A percentile compares a stretch with the other conserved stretches of the same genome.
phyloP scores from a whole-genome alignment of 1,140 invertebrate species.

The Oryzaephilus surinamensis region DNA sequence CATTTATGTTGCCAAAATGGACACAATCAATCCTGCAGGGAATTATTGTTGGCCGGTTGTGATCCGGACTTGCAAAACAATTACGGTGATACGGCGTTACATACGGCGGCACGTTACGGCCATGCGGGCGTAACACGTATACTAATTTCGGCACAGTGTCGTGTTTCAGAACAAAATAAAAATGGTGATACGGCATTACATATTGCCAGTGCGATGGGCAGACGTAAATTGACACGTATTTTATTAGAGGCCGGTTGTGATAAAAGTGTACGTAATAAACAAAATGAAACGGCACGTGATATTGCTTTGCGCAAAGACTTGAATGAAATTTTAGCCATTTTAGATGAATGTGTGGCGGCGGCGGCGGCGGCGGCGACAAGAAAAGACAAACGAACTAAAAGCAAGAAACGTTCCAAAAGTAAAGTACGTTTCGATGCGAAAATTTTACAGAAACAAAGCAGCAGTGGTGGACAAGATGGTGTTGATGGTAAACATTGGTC shows the following conservation, averaged over 20 bases:
- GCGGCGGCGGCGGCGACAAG: too few species aligned
- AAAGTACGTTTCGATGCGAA: constrained; percentile 37
- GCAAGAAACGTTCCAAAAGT: constrained; percentile 32
- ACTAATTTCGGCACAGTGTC: constrained; percentile 78
- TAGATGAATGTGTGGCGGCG: constrained; percentile 33
- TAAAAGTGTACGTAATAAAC: constrained; percentile 72
- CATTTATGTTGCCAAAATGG: constrained; percentile 93
- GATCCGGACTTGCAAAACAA: constrained; percentile 86
- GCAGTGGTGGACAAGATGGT: too few species aligned
- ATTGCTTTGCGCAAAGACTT: constrained; percentile 76
- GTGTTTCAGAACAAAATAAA: constrained; percentile 86
- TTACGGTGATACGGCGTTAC: constrained; percentile 91
- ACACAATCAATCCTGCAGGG: constrained; percentile 88
- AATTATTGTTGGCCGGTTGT: constrained; percentile 75
- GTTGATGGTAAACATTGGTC: too few species aligned
- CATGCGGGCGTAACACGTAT: constrained; percentile 93
- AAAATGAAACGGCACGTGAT: constrained; percentile 82
- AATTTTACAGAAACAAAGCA: too few species aligned
- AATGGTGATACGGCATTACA: constrained; percentile 92
- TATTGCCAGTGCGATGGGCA: constrained; percentile 86
- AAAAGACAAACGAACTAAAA: constrained; percentile 35
- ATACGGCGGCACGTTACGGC: constrained; percentile 89
- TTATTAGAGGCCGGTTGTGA: constrained; percentile 79
- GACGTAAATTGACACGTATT: constrained; percentile 84
- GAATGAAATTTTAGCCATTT: constrained; percentile 35